These are phyloP conservation scores for Sciurus carolinensis DNA, from an alignment of 2,797 vertebrate genomes.

Conservation along the genomic window DNA sequence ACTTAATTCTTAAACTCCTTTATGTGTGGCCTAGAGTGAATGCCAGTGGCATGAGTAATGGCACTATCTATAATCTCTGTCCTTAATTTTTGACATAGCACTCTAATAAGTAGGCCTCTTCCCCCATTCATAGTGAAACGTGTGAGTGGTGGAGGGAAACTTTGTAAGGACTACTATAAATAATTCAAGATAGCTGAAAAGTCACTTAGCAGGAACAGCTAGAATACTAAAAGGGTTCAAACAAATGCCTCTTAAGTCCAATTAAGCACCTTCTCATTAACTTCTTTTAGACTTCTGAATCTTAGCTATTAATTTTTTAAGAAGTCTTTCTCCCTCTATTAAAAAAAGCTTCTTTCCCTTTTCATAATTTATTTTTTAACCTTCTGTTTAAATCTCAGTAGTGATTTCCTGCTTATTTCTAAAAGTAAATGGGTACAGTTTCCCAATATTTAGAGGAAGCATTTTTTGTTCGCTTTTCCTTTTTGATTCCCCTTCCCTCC, in stretches of 20 bases:
- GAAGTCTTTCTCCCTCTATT: background rate
- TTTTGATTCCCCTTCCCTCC: background rate
- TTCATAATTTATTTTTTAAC: constrained; percentile 17
- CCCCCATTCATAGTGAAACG: background rate
- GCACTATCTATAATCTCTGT: background rate
- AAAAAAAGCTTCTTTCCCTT: constrained; percentile 29
- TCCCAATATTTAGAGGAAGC: background rate
- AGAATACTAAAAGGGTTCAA: constrained; percentile 41
- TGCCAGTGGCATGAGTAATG: background rate
- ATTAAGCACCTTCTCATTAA: constrained; percentile 38
- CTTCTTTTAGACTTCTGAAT: background rate
- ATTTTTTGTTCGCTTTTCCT: background rate
- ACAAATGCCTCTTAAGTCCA: constrained; percentile 4
- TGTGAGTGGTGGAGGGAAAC: constrained; percentile 22
- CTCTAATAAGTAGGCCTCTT: background rate
- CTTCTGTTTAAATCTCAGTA: background rate
- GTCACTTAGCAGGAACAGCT: background rate
- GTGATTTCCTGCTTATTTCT: background rate
- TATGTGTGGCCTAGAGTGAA: background rate
- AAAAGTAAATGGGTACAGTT: background rate
- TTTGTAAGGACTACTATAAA: constrained; percentile 41
- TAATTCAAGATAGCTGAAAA: constrained; percentile 64
- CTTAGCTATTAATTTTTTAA: background rate
- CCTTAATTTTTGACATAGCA: background rate
- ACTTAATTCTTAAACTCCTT: background rate